Evolutionary conservation across 2,888 invertebrate species (phyloP), one percentile per base, ranked within the genome.

Genomic region (Philaethria dido): DNA sequence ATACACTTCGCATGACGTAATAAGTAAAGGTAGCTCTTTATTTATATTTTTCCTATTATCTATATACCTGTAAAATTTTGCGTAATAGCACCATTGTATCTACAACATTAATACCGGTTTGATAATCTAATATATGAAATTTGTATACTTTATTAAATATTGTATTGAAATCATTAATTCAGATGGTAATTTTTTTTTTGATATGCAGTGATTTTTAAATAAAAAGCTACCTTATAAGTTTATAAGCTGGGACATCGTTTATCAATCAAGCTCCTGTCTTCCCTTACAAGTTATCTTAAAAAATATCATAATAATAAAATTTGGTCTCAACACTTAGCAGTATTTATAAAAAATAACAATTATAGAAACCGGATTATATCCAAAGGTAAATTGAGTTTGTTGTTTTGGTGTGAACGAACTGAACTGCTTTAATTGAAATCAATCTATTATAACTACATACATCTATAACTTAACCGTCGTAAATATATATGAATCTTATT

Each of bases 361-460:
- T 52, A 42, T 39, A 14, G 8, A 57, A 42, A 57, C 42, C 42
- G 39, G 22, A 25, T 57, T 16, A 57, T 42, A 42, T 57, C 29
- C 52, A 57, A 57, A 42, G 11, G 22, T 57, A 42, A 42, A 42
- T 42, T 25, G 42, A 42, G 36, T 22, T 57, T 55, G 39, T 20
- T 55, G 20, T 25, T 42, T 42, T 16, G 16, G 8, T 57, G 57
- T 42, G 57, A 42, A 57, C 2, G 22, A 57, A 57, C 57, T 57
- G 9, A 22, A 42, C 55, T 20, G 22, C 14, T 39, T n/a, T 57
- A 25, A n/a, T 25, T 57, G 11, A n/a, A 16, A 4, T 20, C 22
- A 42, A 22, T 2, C 52, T 29, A 18, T 5, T 11, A 50, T 29
- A 29, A n/a, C 0, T 50, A 16, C 5, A 2, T 44, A 44, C 33